Evolutionary conservation across 2,888 invertebrate species (phyloP).

Genomic region (Oithona nana): DNA sequence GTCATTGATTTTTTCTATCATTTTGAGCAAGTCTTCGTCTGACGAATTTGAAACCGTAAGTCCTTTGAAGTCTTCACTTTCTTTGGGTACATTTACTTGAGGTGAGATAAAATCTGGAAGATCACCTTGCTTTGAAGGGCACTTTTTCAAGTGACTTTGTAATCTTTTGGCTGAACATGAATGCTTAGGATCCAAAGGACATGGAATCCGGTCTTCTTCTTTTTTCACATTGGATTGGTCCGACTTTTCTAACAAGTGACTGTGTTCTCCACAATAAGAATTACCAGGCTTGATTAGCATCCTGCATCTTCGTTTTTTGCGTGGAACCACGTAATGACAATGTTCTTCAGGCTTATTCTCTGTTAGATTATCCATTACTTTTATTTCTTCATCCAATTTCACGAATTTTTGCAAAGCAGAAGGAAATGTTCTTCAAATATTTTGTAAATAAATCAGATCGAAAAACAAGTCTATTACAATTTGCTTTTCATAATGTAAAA

Average conservation of each 20-base stretch:
- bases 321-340: conserved; percentile 8
- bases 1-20: neutral
- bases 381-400: no score
- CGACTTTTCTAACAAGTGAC: neutral
- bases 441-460: no score
- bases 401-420: no score
- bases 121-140: neutral
- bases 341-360: no score
- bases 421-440: no score
- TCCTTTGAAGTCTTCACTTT: neutral
- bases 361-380: no score
- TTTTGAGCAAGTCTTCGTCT: neutral
- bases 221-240: neutral
- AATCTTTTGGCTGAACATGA: neutral
- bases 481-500: no score
- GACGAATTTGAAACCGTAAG: neutral
- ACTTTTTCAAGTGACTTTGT: neutral
- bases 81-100: neutral
- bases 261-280: conserved; percentile 14
- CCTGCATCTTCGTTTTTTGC: conserved; percentile 11
- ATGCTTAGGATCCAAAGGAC: conserved; percentile 15
- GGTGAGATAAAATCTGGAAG: neutral
- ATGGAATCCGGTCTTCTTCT: neutral
- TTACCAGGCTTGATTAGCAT: conserved; percentile 13
- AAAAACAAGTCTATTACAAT: no score